A percentile compares a stretch with the other conserved stretches of the same genome.
Evolutionary conservation across 2,113 vertebrate species (phyloP).

Genomic region (Zosterops pallidus): DNA sequence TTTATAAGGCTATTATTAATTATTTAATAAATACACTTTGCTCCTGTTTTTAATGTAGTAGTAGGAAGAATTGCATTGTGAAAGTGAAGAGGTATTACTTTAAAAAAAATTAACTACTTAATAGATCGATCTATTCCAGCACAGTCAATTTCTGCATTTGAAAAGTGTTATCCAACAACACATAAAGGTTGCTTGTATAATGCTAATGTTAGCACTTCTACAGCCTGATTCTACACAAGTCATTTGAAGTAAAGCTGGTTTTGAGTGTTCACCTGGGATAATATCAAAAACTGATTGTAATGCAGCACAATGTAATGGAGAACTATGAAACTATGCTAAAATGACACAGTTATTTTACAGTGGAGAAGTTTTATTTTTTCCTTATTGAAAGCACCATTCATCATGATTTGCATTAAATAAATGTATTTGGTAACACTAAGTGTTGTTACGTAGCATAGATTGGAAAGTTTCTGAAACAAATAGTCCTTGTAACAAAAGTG

Average conservation of each 20-base stretch:
- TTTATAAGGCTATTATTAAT: not conserved
- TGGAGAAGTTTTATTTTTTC: not conserved
- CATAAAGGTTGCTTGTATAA: not conserved
- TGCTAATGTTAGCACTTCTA: not conserved
- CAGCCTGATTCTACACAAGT: not conserved
- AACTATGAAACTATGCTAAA: not conserved
- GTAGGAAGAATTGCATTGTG: not conserved
- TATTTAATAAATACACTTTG: not conserved
- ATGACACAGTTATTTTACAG: not conserved
- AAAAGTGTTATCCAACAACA: not conserved
- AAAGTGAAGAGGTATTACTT: not conserved
- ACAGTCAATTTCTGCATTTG: not conserved
- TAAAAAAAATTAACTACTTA: not conserved
- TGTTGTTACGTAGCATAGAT: not conserved
- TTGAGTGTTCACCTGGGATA: not conserved
- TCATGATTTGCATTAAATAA: not conserved
- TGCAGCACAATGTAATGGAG: not conserved
- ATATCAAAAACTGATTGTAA: not conserved
- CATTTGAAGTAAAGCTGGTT: not conserved
- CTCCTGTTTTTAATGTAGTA: not conserved
- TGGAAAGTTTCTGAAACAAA: not conserved
- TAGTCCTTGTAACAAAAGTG: not conserved
- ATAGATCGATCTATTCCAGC: not conserved
- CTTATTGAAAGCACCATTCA: not conserved
- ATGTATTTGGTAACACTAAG: not conserved